Evolutionary conservation across 2,888 invertebrate genomes (phyloP), one percentile per base, ranked within the genome.

Genomic region (Enchytraeus crypticus): DNA sequence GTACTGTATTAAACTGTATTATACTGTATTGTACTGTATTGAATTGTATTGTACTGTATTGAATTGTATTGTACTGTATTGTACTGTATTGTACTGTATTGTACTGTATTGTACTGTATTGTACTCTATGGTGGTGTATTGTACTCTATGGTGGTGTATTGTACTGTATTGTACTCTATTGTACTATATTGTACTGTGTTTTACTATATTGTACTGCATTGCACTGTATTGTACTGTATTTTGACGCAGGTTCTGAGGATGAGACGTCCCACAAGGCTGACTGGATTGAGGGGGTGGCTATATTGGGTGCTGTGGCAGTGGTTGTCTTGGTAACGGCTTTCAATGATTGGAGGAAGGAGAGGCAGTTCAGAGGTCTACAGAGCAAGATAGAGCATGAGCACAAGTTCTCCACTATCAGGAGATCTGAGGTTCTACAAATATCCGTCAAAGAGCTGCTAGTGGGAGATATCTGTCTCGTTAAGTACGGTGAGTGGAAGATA

Each of bases 201-300:
- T n/a, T n/a, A n/a, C n/a, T n/a, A n/a, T n/a, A n/a, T n/a, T n/a
- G n/a, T n/a, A n/a, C n/a, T n/a, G n/a, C n/a, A n/a, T n/a, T n/a
- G n/a, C n/a, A n/a, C n/a, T n/a, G n/a, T n/a, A n/a, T n/a, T n/a
- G n/a, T n/a, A n/a, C n/a, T n/a, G n/a, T n/a, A n/a, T n/a, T n/a
- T n/a, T n/a, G n/a, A n/a, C n/a, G n/a, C n/a, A 38, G 38, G 38
- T 38, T 18, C 8, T 18, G 38, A 38, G 38, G 91, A 92, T 72
- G 77, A 79, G 58, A 90, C 91, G 70, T 96, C 97, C 79, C 77
- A 79, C 51, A 89, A 92, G 79, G 93, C 96, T 78, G 95, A 93
- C 72, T 98, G 97, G 97, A 98, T 98, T 80, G 98, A 98, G 84
- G 97, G 97, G 78, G 86, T 93, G 78, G 98, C 98, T 79, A 98